Evolutionary conservation across 2,113 vertebrate species (phyloP), one percentile per base, ranked within the genome.

Genomic region (Rhizomys pruinosus): DNA sequence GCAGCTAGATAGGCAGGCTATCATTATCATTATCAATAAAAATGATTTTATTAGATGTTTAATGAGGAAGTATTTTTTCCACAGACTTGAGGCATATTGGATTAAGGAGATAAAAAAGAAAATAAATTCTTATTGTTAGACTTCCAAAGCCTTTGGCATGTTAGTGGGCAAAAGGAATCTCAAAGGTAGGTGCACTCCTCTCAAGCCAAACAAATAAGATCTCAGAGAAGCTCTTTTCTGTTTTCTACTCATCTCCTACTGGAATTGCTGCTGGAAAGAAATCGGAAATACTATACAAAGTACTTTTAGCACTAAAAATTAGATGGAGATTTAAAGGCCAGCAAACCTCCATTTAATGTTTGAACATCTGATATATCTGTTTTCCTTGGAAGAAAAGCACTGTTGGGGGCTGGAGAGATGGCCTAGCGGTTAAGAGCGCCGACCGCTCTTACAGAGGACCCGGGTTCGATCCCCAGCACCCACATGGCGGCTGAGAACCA

Each of bases 261-360:
- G 57, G 72, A 91, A 91, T 94, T 76, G 55, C 52, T 69, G 32
- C 76, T 80, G 42, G 47, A 57, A 91, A 89, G 25, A 82, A 86
- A 87, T 92, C 69, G 16, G n/a, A 90, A 95, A 90, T 89, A 72
- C 42, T 71, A 8, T 6, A 52, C 23, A 32, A 13, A 7, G 39
- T 72, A n/a, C 72, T 82, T 85, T 90, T 84, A 90, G 78, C 61
- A 73, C 89, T 29, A 79, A 94, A 90, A 92, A 88, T 94, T 9
- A 61, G 88, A 32, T 4, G 7, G 63, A 44, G 86, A 87, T 37
- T 76, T 37, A 90, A 85, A 94, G 23, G 63, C 59, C 89, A 82
- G 34, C 61, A 16, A 84, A 44, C 68, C 64, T 89, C 84, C 69
- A 85, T 93, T 91, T 84, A 85, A 91, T 87, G 89, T 63, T 80